A percentile compares a stretch with the other conserved stretches of the same genome.
Conservation (phyloP, 92 coral and sea anemone genomes). For the Phenganax marumi region DNA sequence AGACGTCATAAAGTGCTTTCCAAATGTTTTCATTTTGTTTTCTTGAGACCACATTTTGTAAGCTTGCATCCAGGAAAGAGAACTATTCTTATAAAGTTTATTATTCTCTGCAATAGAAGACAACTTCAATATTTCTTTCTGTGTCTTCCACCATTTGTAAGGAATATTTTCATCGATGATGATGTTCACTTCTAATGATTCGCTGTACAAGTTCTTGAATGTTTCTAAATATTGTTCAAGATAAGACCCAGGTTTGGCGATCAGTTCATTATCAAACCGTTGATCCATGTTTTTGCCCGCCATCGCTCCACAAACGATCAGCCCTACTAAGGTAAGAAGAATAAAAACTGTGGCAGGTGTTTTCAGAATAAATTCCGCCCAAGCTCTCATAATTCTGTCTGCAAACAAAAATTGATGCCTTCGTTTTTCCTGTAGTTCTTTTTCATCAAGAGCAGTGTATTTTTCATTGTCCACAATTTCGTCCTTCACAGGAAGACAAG, state of each 20-base stretch:
- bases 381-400: conserved; percentile 57
- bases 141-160: conserved; percentile 40
- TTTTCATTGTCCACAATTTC: conserved; percentile 53
- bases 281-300: conserved; percentile 40
- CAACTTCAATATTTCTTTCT: conserved; percentile 13
- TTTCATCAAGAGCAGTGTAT: conserved; percentile 51
- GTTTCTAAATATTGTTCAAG: conserved; percentile 16
- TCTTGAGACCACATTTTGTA: conserved; percentile 22
- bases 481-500: conserved; percentile 47
- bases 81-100: conserved; percentile 42
- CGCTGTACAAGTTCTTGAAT: conserved; percentile 29
- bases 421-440: conserved; percentile 45
- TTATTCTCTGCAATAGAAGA: conserved; percentile 11
- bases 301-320: conserved; percentile 33
- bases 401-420: conserved; percentile 25
- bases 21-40: conserved; percentile 18
- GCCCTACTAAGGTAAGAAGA: conserved; percentile 49
- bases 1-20: conserved; percentile 37
- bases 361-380: conserved; percentile 62
- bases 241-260: conserved; percentile 61
- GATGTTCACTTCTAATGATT: conserved; percentile 37
- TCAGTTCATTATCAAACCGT: conserved; percentile 50
- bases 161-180: conserved; percentile 4
- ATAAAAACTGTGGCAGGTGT: conserved; percentile 57
- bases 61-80: conserved; percentile 58